Conservation (phyloP, 2,797 vertebrate species). For the Gila robusta region DNA sequence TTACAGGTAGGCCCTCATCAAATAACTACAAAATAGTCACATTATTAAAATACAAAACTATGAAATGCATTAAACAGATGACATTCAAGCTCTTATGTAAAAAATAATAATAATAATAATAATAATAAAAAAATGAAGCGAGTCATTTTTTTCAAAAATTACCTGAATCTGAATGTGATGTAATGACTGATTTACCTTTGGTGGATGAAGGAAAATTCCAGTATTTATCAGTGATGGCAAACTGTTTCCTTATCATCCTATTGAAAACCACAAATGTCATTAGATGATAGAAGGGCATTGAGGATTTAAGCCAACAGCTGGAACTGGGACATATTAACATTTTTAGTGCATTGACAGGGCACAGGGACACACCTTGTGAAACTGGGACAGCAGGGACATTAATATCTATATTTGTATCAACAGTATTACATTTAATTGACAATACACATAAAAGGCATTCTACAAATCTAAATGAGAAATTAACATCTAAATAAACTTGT, state of each 20-base stretch:
- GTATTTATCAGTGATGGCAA: neutral
- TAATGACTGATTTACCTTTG: too few species aligned
- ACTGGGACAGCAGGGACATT: slow-evolving; percentile 13
- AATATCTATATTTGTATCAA: neutral
- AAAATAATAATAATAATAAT: too few species aligned
- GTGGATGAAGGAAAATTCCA: neutral
- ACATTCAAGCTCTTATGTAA: neutral
- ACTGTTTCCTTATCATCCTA: neutral
- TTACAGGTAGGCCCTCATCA: neutral
- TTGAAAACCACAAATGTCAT: neutral
- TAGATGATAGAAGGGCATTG: neutral
- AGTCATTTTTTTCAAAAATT: neutral
- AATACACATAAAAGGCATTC: neutral
- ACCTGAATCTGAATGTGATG: neutral
- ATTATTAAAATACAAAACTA: neutral
- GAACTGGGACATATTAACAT: slow-evolving; percentile 23
- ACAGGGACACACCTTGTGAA: neutral
- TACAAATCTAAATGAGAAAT: neutral
- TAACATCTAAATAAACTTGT: neutral
- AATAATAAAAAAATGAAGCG: too few species aligned
- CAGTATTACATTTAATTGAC: neutral
- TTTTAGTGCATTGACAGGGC: slow-evolving; percentile 9
- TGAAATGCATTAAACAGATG: neutral
- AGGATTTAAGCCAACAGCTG: slow-evolving; percentile 1
- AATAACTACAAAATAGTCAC: neutral